A percentile compares a stretch with the other conserved stretches of the same genome.
These are phyloP conservation scores for Amphipoea lucens DNA, from an alignment of 2,888 invertebrate genomes.

Conservation along the genomic window DNA sequence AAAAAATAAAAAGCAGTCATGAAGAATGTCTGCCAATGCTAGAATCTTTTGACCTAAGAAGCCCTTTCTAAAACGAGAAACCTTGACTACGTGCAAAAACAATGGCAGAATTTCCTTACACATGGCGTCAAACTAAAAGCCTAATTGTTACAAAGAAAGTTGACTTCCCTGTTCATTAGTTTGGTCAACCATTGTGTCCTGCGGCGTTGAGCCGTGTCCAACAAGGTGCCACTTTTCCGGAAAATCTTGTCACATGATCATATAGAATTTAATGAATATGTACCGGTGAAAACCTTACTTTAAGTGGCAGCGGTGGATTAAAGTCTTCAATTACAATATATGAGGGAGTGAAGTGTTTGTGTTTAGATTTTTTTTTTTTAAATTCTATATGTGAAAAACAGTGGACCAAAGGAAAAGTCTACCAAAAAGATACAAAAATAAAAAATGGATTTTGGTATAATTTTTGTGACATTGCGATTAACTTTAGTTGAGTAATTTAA, in stretches of 20 bases:
- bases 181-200: constrained; percentile 60
- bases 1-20: background rate
- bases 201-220: constrained; percentile 51
- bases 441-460: background rate
- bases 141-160: constrained; percentile 35
- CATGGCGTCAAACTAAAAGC: constrained; percentile 31
- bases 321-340: background rate
- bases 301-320: constrained; percentile 9
- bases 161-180: constrained; percentile 64
- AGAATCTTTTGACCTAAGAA: background rate
- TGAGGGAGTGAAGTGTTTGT: background rate
- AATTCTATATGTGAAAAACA: background rate
- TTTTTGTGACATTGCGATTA: background rate
- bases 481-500: background rate
- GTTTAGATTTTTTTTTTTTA: background rate
- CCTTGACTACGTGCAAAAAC: background rate
- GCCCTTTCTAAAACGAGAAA: constrained; percentile 17
- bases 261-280: constrained; percentile 48
- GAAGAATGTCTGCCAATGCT: background rate
- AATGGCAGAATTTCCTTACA: constrained; percentile 1
- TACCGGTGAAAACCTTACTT: constrained; percentile 23
- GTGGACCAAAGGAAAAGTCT: background rate
- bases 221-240: constrained; percentile 60
- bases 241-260: constrained; percentile 61
- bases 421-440: background rate